These are phyloP conservation scores for Teleogryllus oceanicus DNA, from an alignment of 2,888 invertebrate genomes.

Conservation along the genomic window DNA sequence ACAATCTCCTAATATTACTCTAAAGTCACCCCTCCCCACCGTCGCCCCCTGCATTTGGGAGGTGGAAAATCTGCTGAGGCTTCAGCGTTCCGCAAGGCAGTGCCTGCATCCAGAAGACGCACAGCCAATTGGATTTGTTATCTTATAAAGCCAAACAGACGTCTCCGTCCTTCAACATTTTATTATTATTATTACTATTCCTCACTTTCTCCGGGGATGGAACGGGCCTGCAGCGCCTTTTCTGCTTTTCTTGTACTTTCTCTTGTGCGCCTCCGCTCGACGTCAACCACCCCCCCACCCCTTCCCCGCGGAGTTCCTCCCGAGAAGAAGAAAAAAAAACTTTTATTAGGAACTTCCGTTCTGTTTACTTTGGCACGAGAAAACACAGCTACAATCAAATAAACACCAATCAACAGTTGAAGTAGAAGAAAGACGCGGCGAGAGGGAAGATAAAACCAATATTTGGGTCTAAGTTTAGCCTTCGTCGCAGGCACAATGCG, in stretches of 20 bases:
- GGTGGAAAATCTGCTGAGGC: too few species aligned
- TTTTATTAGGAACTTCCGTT: neutral
- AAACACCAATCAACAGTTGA: conserved; percentile 18
- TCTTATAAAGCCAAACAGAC: too few species aligned
- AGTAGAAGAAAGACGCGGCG: neutral
- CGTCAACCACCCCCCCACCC: neutral
- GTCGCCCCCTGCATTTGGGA: too few species aligned
- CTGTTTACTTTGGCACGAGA: conserved; percentile 18
- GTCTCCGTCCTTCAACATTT: too few species aligned
- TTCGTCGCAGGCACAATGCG: neutral
- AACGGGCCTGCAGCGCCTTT: neutral
- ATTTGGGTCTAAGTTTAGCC: conserved; percentile 1
- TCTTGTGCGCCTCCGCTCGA: neutral
- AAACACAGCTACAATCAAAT: conserved; percentile 18
- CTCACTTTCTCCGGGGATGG: neutral
- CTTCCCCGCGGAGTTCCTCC: too few species aligned
- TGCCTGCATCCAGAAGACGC: too few species aligned
- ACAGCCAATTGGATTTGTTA: too few species aligned
- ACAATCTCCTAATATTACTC: too few species aligned
- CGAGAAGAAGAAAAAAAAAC: too few species aligned
- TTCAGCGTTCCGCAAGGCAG: too few species aligned
- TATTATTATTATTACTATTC: too few species aligned
- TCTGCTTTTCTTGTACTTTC: neutral
- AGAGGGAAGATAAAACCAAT: conserved; percentile 12
- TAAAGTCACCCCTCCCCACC: too few species aligned